Evolutionary conservation across 1,140 invertebrate genomes (phyloP), one percentile per base, ranked within the genome.

Genomic region (Anastrepha ludens): DNA sequence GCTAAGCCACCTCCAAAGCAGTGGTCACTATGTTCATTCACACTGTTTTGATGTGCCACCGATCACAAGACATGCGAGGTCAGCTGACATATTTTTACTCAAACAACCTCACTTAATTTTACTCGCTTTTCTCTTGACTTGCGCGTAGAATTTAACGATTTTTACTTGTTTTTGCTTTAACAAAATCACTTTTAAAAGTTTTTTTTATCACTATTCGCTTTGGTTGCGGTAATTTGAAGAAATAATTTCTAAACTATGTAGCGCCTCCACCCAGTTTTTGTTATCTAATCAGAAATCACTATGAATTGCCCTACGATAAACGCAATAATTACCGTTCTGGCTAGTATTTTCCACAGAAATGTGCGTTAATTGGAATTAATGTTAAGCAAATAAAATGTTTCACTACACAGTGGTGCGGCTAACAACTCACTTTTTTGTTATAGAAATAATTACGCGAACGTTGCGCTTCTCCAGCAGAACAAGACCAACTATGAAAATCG

Each of bases 1-100:
- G 11, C 44, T 47, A 47, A n/a, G 3, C 17, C 3, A 11, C 11
- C 20, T 20, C 11, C 47, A n/a, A 20, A 81, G 50, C n/a, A 13
- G 9, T 81, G n/a, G 7, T 1, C 20, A 81, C 8, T 50, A 2
- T 9, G 17, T 47, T 8, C n/a, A 29, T 81, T 55, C 9, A 29
- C 17, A 81, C 11, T 55, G n/a, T 50, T 55, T 50, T 81, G 17
- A 13, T 81, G 29, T 29, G 15, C 47, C 20, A 29, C 8, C n/a
- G 74, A 81, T 81, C 74, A 81, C 74, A 81, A 81, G 74, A 81
- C 74, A 81, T 1, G 50, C 47, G 74, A 55, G 74, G 74, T 81
- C 74, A 81, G 47, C 74, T 81, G 74, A 81, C 64, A 39, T 67
- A 1, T 39, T 62, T 29, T 29, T 62, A 13, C 60, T 62, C 4